Base-by-base conservation (phyloP, 2,113 vertebrate species). In the Pseudonaja textilis region DNA sequence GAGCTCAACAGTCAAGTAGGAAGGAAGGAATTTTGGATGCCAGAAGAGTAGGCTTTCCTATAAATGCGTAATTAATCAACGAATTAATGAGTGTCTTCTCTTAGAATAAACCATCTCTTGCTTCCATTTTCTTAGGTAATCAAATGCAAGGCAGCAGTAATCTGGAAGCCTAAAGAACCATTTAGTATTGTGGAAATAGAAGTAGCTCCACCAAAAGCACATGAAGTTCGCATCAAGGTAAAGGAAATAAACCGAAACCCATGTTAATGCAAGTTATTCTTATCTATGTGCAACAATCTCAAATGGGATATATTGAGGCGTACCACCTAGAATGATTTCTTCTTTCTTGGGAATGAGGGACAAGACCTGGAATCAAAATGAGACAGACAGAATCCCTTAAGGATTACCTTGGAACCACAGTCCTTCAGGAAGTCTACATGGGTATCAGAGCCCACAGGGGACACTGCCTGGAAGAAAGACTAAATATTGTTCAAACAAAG, bases 141-240 rank as follows among this genome's bases (percentile, higher is more conserved):
- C 95, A 99, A 97, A 94, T 99, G 98, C 94, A 98, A 97, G 95
- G 98, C 98, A 87, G 98, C 98, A 50, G 97, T 99, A 88, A 91
- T 98, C 55, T 98, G 98, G 98, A 98, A 98, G 96, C 92, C 95
- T 10, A 98, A 98, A 87, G 98, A 98, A 94, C 98, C 98, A 0
- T 95, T 99, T 93, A 98, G 97, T 94, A 98, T 98, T 2, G 99
- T 99, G 89, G 98, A 99, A 85, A 97, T 98, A 16, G 98, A 99
- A 96, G 98, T 99, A 18, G 98, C 98, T 1, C 98, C 98, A 6
- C 98, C 98, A 5, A 97, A 98, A 93, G 95, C 96, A 20, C 96
- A 98, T 34, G 98, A 99, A 97, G 94, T 99, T 93, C 97, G 97
- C 11, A 98, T 99, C 92, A 98, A 99, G 98, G 98, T 99, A 94